Conservation (phyloP, 2,113 vertebrate species). For the Scartelaos histophorus region DNA sequence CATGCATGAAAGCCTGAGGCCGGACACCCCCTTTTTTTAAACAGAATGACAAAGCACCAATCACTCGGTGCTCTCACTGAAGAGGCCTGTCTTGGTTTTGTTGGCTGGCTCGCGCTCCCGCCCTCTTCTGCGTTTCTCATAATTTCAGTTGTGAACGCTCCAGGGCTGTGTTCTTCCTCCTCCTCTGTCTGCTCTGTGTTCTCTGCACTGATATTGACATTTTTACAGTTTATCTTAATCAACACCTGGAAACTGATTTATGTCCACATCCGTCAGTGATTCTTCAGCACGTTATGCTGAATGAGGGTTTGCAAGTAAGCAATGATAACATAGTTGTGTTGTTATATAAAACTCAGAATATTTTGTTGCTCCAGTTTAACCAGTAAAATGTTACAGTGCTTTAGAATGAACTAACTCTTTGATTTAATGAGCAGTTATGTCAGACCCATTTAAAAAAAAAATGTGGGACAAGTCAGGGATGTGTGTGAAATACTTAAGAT, state of each 20-base stretch:
- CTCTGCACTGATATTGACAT: constrained; percentile 24
- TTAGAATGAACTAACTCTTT: too few species aligned
- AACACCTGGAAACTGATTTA: neutral
- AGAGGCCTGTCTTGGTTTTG: constrained; percentile 32
- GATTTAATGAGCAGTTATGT: too few species aligned
- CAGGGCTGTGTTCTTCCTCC: constrained; percentile 7
- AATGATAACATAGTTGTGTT: too few species aligned
- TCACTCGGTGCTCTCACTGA: constrained; percentile 19
- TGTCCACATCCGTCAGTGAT: neutral
- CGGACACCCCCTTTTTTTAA: constrained; percentile 12
- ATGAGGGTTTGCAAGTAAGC: too few species aligned
- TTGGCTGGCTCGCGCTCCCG: constrained; percentile 2
- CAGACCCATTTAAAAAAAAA: too few species aligned
- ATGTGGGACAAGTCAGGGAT: too few species aligned
- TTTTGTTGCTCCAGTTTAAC: too few species aligned
- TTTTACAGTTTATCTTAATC: constrained; percentile 28
- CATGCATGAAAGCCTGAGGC: constrained; percentile 63
- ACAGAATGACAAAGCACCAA: constrained; percentile 47
- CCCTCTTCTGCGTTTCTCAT: constrained; percentile 15
- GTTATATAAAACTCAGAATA: too few species aligned
- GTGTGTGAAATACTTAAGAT: too few species aligned
- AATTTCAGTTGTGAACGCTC: constrained; percentile 30
- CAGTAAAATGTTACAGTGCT: too few species aligned
- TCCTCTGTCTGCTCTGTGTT: neutral
- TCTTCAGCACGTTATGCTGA: too few species aligned